Evolutionary conservation across 1,140 invertebrate genomes (phyloP).

Genomic region (Hycleus cichorii): DNA sequence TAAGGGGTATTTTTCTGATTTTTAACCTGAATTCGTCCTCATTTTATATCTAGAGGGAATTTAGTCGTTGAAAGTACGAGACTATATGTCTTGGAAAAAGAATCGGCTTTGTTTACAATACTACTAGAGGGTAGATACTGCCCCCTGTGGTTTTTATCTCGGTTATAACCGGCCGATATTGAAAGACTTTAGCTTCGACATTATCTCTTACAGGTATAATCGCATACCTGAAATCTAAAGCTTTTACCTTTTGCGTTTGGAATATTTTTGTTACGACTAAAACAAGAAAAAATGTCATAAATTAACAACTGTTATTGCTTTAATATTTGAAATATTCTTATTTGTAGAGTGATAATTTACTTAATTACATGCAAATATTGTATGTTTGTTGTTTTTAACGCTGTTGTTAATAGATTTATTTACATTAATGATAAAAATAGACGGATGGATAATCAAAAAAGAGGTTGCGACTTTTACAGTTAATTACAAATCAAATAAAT

Average conservation of each 20-base stretch:
- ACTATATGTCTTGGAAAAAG: conserved; percentile 9
- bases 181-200: conserved; percentile 10
- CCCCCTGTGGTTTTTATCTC: conserved; percentile 14
- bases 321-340: no score
- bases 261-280: no score
- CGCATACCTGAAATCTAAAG: conserved; percentile 9
- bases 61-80: conserved; percentile 9
- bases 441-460: no score
- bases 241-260: neutral
- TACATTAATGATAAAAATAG: no score
- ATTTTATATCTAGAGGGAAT: conserved; percentile 4
- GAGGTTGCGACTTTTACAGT: no score
- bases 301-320: no score
- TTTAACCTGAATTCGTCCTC: conserved; percentile 1
- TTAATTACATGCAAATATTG: no score
- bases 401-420: no score
- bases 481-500: no score
- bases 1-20: neutral
- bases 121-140: conserved; percentile 10
- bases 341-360: no score
- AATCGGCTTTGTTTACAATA: conserved; percentile 14
- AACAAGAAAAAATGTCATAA: no score
- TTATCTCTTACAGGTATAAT: conserved; percentile 11
- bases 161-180: conserved; percentile 12
- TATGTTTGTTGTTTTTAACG: no score